Evolutionary conservation across 2,888 invertebrate species (phyloP).

Genomic region (Philaethria dido): DNA sequence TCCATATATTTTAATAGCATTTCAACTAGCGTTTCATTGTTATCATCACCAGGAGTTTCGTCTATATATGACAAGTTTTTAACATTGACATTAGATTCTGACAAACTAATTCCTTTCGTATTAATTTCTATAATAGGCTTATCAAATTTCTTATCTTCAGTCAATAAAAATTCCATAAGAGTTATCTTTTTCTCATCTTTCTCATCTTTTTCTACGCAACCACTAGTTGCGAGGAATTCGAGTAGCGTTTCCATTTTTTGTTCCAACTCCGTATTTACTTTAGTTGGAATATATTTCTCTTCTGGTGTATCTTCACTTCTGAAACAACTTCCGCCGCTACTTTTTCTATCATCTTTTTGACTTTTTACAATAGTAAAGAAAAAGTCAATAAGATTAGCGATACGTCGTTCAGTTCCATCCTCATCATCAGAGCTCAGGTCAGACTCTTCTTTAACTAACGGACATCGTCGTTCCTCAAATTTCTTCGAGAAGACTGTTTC

Average conservation of each 20-base stretch:
- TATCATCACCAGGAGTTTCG: constrained; percentile 74
- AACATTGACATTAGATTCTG: constrained; percentile 71
- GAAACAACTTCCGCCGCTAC: constrained; percentile 74
- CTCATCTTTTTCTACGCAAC: constrained; percentile 69
- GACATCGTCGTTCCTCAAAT: constrained; percentile 70
- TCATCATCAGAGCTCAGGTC: constrained; percentile 73
- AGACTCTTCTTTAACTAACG: constrained; percentile 75
- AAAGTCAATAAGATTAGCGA: constrained; percentile 78
- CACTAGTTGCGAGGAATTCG: constrained; percentile 74
- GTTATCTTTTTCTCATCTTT: constrained; percentile 76
- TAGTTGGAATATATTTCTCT: constrained; percentile 59
- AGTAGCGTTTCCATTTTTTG: constrained; percentile 80
- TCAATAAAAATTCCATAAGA: constrained; percentile 77
- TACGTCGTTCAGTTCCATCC: constrained; percentile 69
- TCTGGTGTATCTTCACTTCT: constrained; percentile 72
- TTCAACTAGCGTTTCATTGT: constrained; percentile 72
- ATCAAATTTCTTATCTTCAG: constrained; percentile 60
- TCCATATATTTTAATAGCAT: constrained; percentile 79
- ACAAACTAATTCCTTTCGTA: constrained; percentile 61
- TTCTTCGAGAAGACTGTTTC: constrained; percentile 72
- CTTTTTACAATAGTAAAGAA: constrained; percentile 80
- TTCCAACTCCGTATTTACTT: constrained; percentile 72
- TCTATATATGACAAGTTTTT: constrained; percentile 72
- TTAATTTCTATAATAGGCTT: constrained; percentile 66
- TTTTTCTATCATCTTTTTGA: constrained; percentile 73